Percentiles rank a stretch among this genome's conserved stretches.
phyloP scores from a whole-genome alignment of 1,140 invertebrate species.

The Sinella curviseta region DNA sequence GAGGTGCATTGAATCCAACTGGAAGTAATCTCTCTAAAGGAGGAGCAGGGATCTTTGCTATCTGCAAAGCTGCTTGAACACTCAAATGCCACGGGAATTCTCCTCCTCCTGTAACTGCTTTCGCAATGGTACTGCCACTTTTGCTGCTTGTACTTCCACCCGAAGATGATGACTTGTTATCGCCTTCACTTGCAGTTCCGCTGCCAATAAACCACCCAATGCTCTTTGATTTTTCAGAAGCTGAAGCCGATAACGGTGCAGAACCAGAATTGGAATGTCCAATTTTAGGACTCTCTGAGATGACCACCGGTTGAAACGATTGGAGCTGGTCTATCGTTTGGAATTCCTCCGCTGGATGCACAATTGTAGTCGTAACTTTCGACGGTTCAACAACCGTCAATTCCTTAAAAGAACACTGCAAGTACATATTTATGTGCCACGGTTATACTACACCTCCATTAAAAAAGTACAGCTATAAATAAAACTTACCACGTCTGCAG shows the following conservation, averaged over 20 bases:
- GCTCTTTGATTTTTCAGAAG: conserved; percentile 29
- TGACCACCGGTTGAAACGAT: conserved; percentile 37
- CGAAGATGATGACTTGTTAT: conserved; percentile 46
- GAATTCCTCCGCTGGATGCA: conserved; percentile 35
- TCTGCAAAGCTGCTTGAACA: conserved; percentile 49
- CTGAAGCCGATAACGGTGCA: conserved; percentile 17
- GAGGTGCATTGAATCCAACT: conserved; percentile 57
- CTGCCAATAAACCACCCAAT: conserved; percentile 35
- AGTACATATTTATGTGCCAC: conserved; percentile 6
- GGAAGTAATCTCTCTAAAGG: conserved; percentile 64
- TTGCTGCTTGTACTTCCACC: conserved; percentile 36
- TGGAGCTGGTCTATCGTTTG: conserved; percentile 37
- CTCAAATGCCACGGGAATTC: conserved; percentile 54
- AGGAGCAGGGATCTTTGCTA: conserved; percentile 57
- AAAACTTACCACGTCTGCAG: conserved; percentile 43
- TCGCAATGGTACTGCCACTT: conserved; percentile 24
- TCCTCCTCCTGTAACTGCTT: conserved; percentile 5
- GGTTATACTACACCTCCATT: background rate
- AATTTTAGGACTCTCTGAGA: conserved; percentile 38
- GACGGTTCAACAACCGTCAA: conserved; percentile 40
- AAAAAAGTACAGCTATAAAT: background rate
- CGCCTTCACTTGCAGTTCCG: conserved; percentile 16
- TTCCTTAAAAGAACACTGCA: conserved; percentile 45
- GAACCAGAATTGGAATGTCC: conserved; percentile 25
- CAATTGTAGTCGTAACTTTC: conserved; percentile 27